A percentile compares a stretch with the other conserved stretches of the same genome.
phyloP scores from a whole-genome alignment of 2,113 vertebrate species.

The Campylomormyrus tamandua region DNA sequence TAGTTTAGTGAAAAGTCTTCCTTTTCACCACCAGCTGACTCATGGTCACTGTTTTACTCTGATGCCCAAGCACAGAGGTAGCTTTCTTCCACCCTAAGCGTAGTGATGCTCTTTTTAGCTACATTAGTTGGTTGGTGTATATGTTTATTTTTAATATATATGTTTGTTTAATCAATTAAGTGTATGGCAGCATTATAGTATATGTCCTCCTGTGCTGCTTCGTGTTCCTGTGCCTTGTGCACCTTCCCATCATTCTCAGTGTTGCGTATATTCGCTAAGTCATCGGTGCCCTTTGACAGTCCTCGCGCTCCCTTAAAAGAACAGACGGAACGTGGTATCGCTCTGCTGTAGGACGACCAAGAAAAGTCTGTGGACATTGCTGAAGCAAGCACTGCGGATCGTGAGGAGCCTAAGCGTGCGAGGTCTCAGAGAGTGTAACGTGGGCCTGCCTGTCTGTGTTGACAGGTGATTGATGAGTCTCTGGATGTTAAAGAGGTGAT shows the following conservation, averaged over 20 bases:
- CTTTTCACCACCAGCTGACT: background rate
- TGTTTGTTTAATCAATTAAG: background rate
- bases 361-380: background rate
- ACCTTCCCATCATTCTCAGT: background rate
- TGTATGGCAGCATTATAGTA: background rate
- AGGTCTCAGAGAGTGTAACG: constrained; percentile 54
- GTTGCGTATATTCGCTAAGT: background rate
- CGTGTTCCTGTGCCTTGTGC: background rate
- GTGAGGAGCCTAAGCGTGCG: background rate
- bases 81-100: background rate
- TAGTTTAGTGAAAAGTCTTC: background rate
- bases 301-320: background rate
- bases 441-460: constrained; percentile 61
- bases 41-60: background rate
- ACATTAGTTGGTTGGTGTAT: background rate
- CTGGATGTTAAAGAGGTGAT: constrained; percentile 91
- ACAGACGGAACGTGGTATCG: background rate
- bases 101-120: background rate
- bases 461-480: constrained; percentile 93
- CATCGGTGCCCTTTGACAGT: background rate
- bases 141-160: background rate
- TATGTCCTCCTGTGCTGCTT: background rate
- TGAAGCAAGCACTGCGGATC: background rate
- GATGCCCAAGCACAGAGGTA: background rate
- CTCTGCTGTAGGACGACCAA: background rate